phyloP scores from a whole-genome alignment of 2,888 invertebrate genomes.

The Esperia sulphurella region DNA sequence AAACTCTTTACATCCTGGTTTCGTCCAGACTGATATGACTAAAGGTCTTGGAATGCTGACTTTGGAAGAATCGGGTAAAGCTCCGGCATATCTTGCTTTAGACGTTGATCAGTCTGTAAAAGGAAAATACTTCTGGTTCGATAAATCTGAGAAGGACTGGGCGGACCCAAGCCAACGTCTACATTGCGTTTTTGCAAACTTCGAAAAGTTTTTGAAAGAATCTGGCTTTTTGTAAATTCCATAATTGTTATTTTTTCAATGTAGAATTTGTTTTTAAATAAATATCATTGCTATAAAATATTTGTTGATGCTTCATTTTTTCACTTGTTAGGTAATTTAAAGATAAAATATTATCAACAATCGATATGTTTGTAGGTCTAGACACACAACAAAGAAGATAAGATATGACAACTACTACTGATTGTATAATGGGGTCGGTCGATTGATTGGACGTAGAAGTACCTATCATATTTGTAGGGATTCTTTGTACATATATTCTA shows the following conservation, averaged over 20 bases:
- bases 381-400: too few relatives aligned
- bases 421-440: too few relatives aligned
- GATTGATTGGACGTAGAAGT: too few relatives aligned
- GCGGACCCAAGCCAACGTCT: conserved; percentile 12
- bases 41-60: conserved; percentile 17
- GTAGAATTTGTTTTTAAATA: too few relatives aligned
- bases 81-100: conserved; percentile 25
- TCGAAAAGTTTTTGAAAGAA: conserved; percentile 10
- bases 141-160: conserved; percentile 27
- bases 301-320: too few relatives aligned
- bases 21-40: conserved; percentile 29
- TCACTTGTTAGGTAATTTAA: too few relatives aligned
- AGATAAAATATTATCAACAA: neutral
- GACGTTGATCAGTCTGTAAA: conserved; percentile 27
- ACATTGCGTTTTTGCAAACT: conserved; percentile 10
- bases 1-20: conserved; percentile 31
- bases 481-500: too few relatives aligned
- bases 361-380: too few relatives aligned
- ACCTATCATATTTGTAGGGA: too few relatives aligned
- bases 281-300: too few relatives aligned
- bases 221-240: conserved; percentile 1
- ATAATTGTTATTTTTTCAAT: neutral
- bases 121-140: conserved; percentile 28
- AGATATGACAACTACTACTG: too few relatives aligned
- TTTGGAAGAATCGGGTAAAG: conserved; percentile 17